phyloP scores from a whole-genome alignment of 92 coral and sea anemone genomes.

The Pocillopora meandrina region DNA sequence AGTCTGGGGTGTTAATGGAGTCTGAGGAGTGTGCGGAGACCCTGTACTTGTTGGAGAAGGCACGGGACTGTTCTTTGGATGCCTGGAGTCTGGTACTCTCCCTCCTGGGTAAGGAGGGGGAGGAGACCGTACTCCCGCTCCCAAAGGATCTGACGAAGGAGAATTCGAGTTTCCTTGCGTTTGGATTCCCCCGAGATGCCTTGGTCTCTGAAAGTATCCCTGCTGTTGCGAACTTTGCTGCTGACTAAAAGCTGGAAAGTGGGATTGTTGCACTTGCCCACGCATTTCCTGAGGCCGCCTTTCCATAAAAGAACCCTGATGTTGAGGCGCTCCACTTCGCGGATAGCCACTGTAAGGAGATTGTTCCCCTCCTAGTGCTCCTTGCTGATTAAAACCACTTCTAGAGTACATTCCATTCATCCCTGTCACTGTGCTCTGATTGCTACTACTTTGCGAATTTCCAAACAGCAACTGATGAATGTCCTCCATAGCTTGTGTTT shows the following conservation, averaged over 20 bases:
- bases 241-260: conserved; percentile 74
- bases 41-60: conserved; percentile 97
- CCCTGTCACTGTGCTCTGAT: conserved; percentile 64
- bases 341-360: conserved; percentile 64
- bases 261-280: conserved; percentile 80
- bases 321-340: conserved; percentile 67
- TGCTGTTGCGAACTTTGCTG: conserved; percentile 71
- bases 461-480: conserved; percentile 90
- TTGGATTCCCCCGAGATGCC: conserved; percentile 63
- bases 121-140: conserved; percentile 89
- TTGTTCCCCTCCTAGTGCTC: conserved; percentile 58
- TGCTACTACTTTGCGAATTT: conserved; percentile 59
- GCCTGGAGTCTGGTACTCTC: conserved; percentile 70
- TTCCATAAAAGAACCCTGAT: conserved; percentile 68
- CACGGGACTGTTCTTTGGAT: conserved; percentile 81
- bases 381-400: conserved; percentile 59
- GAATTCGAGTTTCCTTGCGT: conserved; percentile 86
- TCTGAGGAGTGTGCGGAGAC: conserved; percentile 96
- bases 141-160: conserved; percentile 87
- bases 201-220: conserved; percentile 74
- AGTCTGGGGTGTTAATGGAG: conserved; percentile 90
- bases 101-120: conserved; percentile 94
- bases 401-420: conserved; percentile 76
- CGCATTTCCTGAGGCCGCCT: conserved; percentile 73
- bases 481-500: conserved; percentile 79